A percentile compares a stretch with the other conserved stretches of the same genome.
Conservation (phyloP, 2,113 vertebrate species). For the Petromus typicus region DNA sequence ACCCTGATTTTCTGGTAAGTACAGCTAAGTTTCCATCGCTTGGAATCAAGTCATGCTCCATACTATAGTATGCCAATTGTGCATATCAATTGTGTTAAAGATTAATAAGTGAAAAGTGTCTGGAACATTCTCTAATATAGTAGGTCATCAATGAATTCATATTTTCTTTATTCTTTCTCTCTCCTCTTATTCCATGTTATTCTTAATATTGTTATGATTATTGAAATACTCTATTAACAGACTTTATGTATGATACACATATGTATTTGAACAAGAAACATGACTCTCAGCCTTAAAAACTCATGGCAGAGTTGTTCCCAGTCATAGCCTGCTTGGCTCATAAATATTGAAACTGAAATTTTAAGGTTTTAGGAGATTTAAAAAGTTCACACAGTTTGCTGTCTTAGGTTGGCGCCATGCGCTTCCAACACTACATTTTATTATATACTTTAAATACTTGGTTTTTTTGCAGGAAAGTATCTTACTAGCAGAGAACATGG, state of each 20-base stretch:
- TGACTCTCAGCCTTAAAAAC: background rate
- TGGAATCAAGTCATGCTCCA: constrained; percentile 10
- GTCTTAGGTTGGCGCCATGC: background rate
- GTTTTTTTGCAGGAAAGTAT: constrained; percentile 58
- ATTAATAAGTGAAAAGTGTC: background rate
- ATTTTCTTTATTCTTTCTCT: background rate
- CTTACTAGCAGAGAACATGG: constrained; percentile 31
- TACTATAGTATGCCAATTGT: background rate
- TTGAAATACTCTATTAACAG: background rate
- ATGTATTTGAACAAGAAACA: constrained; percentile 21
- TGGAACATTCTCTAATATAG: background rate
- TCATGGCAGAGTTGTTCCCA: background rate
- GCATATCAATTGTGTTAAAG: background rate
- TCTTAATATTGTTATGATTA: background rate
- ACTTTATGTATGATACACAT: background rate
- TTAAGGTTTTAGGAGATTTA: background rate
- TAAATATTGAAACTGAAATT: background rate
- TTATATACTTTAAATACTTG: constrained; percentile 65
- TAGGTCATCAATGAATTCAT: background rate
- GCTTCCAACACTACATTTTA: too few species aligned
- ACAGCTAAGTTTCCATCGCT: background rate
- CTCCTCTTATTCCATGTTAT: background rate
- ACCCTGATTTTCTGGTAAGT: background rate
- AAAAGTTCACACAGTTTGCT: background rate
- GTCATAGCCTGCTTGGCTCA: constrained; percentile 18